Conservation (phyloP, 2,888 invertebrate species). For the Caenorhabditis sp. region DNA sequence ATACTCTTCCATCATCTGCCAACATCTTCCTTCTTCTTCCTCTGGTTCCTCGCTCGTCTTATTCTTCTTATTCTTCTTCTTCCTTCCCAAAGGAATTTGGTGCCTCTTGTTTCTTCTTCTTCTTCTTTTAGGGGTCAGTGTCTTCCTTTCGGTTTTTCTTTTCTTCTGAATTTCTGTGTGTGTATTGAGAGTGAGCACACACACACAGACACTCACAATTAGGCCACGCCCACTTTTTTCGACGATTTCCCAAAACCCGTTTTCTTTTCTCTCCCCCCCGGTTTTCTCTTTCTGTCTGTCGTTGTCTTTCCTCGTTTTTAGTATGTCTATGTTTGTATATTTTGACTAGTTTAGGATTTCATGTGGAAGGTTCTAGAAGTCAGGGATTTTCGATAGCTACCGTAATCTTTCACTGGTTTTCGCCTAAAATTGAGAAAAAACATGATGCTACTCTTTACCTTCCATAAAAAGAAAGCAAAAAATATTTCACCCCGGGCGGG, state of each 20-base stretch:
- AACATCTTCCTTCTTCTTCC: constrained; percentile 19
- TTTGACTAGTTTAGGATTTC: no score
- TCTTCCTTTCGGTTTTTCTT: neutral
- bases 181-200: constrained; percentile 4
- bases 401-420: no score
- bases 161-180: constrained; percentile 1
- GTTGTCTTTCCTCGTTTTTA: constrained; percentile 2
- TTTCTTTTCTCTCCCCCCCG: neutral
- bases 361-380: no score
- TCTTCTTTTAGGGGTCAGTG: constrained; percentile 23
- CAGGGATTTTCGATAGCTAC: no score
- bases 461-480: neutral
- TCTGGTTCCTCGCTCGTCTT: constrained; percentile 1
- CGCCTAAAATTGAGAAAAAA: no score
- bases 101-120: constrained; percentile 48
- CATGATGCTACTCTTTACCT: no score
- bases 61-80: neutral
- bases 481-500: neutral
- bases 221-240: constrained; percentile 42
- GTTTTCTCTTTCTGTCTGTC: constrained; percentile 9
- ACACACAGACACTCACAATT: constrained; percentile 4
- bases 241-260: constrained; percentile 4
- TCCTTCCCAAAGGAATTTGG: constrained; percentile 53
- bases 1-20: constrained; percentile 46
- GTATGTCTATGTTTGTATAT: neutral